A percentile compares a stretch with the other conserved stretches of the same genome.
Evolutionary conservation across 2,113 vertebrate species (phyloP).

Genomic region (Pelodiscus sinensis): DNA sequence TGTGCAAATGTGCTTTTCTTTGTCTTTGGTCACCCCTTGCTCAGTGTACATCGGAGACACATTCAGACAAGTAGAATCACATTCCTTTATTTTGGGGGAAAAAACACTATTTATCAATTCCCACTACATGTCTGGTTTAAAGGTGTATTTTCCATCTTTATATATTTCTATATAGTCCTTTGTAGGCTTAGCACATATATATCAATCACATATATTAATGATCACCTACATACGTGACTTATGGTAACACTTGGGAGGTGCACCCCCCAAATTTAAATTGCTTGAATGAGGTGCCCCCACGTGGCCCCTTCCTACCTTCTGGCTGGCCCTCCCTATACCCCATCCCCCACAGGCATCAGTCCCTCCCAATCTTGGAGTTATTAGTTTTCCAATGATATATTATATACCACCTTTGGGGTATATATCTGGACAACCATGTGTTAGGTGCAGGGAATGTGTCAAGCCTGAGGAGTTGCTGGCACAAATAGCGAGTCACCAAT

Average conservation of each 20-base stretch:
- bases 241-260: no score
- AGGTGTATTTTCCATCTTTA: background rate
- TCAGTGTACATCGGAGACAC: background rate
- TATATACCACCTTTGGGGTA: background rate
- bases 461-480: background rate
- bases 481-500: background rate
- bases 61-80: background rate
- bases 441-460: background rate
- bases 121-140: background rate
- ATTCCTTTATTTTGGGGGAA: background rate
- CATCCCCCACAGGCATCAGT: no score
- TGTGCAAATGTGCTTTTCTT: background rate
- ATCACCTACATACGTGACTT: background rate
- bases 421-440: background rate
- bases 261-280: no score
- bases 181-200: background rate
- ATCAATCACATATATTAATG: background rate
- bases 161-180: background rate
- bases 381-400: background rate
- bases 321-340: no score
- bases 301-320: no score
- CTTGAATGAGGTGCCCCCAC: no score
- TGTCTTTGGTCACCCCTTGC: background rate
- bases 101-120: background rate
- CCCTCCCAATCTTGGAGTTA: background rate